Evolutionary conservation across 92 coral and sea anemone species (phyloP).

Genomic region (Actinostola sp.): DNA sequence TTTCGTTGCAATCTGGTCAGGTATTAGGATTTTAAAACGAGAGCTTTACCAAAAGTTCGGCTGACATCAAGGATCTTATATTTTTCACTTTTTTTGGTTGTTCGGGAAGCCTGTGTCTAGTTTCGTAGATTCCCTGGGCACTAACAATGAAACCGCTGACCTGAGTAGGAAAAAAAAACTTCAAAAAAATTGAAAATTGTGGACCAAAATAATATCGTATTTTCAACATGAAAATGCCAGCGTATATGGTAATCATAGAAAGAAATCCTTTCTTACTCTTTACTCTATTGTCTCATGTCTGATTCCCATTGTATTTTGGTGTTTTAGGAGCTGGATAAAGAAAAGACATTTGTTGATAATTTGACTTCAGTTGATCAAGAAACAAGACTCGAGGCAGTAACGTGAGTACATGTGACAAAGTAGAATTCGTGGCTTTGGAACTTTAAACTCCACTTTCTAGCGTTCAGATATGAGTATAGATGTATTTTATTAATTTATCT

Average conservation of each 20-base stretch:
- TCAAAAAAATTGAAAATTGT: neutral
- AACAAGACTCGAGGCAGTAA: conserved; percentile 84
- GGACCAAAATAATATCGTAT: neutral
- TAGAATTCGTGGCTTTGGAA: too few species aligned
- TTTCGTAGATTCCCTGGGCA: conserved; percentile 3
- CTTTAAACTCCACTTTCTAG: too few species aligned
- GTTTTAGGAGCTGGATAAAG: conserved; percentile 84
- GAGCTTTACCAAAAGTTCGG: too few species aligned
- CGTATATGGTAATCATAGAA: conserved; percentile 69
- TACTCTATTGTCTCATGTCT: neutral
- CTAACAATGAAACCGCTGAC: conserved; percentile 5
- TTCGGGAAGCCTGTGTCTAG: neutral
- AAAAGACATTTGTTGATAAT: conserved; percentile 70
- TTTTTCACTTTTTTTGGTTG: neutral
- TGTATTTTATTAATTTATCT: too few species aligned
- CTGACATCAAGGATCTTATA: too few species aligned
- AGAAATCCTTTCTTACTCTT: neutral
- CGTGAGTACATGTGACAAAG: too few species aligned
- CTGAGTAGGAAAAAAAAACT: neutral
- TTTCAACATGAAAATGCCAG: conserved; percentile 89
- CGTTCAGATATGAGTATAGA: too few species aligned
- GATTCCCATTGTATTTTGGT: neutral
- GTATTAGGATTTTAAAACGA: too few species aligned
- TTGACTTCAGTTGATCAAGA: conserved; percentile 70
- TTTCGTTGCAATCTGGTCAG: too few species aligned